phyloP scores from a whole-genome alignment of 2,797 vertebrate genomes.

The Acestrorhynchus altus region DNA sequence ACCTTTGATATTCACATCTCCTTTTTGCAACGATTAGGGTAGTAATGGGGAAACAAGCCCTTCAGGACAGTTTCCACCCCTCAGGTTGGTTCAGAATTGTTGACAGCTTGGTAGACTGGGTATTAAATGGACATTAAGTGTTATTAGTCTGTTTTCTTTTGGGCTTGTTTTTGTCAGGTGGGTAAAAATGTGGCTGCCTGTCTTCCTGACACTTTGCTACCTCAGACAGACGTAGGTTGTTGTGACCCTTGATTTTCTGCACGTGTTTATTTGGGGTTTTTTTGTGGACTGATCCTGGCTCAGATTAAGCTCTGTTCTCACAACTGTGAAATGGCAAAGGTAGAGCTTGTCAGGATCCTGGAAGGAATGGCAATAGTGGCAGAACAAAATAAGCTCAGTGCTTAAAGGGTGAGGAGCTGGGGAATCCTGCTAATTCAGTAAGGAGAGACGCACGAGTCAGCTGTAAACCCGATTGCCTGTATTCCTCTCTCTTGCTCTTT shows the following conservation, averaged over 20 bases:
- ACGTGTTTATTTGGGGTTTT: background rate
- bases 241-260: no score
- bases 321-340: background rate
- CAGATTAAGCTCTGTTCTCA: constrained; percentile 2
- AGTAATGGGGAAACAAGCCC: background rate
- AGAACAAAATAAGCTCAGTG: constrained; percentile 37
- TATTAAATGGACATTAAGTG: background rate
- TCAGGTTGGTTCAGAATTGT: background rate
- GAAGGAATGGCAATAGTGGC: background rate
- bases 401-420: constrained; percentile 22
- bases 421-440: constrained; percentile 63
- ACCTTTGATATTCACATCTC: background rate
- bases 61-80: background rate
- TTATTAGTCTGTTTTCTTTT: background rate
- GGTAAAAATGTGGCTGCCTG: no score
- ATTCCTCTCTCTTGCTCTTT: constrained; percentile 5
- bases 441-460: constrained; percentile 54
- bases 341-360: constrained; percentile 8
- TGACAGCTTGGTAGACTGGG: background rate
- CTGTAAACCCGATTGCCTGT: constrained; percentile 60
- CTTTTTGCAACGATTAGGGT: background rate
- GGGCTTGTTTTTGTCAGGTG: background rate
- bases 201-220: background rate
- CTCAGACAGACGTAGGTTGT: background rate
- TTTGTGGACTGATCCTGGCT: background rate